Conservation (phyloP, 2,113 vertebrate species). For the Sinocyclocheilus maitianheensis region DNA sequence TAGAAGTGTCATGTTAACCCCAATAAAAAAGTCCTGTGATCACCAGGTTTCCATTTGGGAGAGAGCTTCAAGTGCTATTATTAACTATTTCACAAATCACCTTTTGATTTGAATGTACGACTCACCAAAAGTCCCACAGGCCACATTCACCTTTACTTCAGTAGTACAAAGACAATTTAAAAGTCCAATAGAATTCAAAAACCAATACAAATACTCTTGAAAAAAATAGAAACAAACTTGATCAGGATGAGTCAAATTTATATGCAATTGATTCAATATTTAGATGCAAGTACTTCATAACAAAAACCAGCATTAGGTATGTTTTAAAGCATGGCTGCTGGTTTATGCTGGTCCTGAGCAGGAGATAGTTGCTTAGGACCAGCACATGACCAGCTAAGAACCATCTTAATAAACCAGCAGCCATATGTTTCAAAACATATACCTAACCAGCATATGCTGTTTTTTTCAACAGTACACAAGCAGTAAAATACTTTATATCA, state of each 20-base stretch:
- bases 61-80: not conserved
- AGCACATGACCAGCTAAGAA: no score
- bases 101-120: not conserved
- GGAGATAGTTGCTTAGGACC: no score
- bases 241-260: not conserved
- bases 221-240: not conserved
- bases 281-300: not conserved
- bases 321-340: no score
- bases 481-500: not conserved
- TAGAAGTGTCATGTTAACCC: conserved; percentile 33
- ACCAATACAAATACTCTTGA: not conserved
- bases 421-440: no score
- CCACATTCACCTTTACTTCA: not conserved
- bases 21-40: conserved; percentile 11
- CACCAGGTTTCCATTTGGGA: conserved; percentile 36
- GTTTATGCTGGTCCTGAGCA: no score
- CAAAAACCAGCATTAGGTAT: not conserved
- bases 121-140: not conserved
- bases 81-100: conserved; percentile 29
- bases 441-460: no score
- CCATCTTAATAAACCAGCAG: no score
- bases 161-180: not conserved
- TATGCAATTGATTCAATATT: not conserved
- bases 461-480: not conserved
- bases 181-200: not conserved